Base-by-base conservation (phyloP, 2,888 invertebrate genomes). In the Agrotis ipsilon region DNA sequence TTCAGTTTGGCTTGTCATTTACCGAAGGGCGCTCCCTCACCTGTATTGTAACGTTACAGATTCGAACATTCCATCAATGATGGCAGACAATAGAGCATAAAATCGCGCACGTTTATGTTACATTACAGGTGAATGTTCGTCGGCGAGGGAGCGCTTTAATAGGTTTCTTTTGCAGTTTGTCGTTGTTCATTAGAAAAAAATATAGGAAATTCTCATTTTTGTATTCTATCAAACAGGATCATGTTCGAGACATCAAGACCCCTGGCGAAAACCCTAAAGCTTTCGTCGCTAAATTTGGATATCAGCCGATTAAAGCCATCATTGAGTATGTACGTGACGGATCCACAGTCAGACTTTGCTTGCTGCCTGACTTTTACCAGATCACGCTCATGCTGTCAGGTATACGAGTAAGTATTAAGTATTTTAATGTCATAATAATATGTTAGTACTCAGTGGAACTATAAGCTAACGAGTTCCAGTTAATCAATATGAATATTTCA, bases 311-410 rank as follows among this genome's bases (percentile, higher is more conserved):
- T 7, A 98, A 98, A 93, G 99, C 99, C 58, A 97, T 99, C 70
- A 98, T 99, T 85, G 99, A 99, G 92, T 99, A 99, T 96, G 99
- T 99, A 0, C 97, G 99, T 69, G 99, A 99, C 94, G 99, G 99
- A 0, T 99, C 99, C 46, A 99, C 99, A 1, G 97, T 99, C 18
- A 97, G 99, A 80, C 98, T 98, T 4, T 98, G 99, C 88, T 96
- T 99, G 16, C 94, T 99, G 69, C 99, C 99, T 1, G 98, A 98
- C 73, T 99, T 97, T 93, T 97, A 98, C 86, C 98, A 99, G 89
- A 97, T 99, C 72, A 99, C 99, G 0, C 93, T 99, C 72, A 99
- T 99, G 98, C 97, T 99, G 79, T 98, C 99, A 63, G 99, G 99
- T 75, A 99, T 99, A 82, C 96, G 98, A 88, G 97, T 97, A 92